A percentile compares a stretch with the other conserved stretches of the same genome.
Conservation (phyloP, 2,888 invertebrate genomes). For the Conchocele bisecta region DNA sequence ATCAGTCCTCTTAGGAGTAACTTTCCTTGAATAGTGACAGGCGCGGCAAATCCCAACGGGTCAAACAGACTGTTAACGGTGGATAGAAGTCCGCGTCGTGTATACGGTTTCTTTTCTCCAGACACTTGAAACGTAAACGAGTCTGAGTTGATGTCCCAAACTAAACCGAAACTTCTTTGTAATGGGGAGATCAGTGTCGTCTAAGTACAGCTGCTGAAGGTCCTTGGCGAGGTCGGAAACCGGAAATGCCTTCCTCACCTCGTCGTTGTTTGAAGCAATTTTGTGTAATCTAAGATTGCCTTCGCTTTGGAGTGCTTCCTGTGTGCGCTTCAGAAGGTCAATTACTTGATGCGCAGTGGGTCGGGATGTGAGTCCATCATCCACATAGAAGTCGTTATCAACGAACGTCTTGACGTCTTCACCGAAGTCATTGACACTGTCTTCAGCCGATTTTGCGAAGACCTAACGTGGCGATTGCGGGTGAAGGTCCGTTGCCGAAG, state of each 20-base stretch:
- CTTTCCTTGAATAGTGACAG: conserved; percentile 50
- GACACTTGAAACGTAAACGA: conserved; percentile 31
- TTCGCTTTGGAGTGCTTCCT: conserved; percentile 20
- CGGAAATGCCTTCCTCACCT: background rate
- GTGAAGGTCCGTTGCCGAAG: conserved; percentile 59
- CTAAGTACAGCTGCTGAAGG: background rate
- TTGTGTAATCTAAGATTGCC: conserved; percentile 55
- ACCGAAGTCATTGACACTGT: conserved; percentile 6
- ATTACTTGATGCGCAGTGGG: conserved; percentile 29
- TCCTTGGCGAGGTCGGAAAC: background rate
- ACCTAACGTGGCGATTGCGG: conserved; percentile 53
- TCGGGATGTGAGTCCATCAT: conserved; percentile 52
- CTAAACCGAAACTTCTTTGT: background rate
- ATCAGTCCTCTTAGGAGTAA: conserved; percentile 40
- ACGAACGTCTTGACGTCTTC: conserved; percentile 44
- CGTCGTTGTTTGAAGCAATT: conserved; percentile 48
- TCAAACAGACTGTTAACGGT: conserved; percentile 50
- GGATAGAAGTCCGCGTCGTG: conserved; percentile 47
- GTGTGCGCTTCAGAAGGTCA: conserved; percentile 46
- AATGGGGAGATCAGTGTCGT: background rate
- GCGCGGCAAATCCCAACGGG: conserved; percentile 51
- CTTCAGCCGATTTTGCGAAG: conserved; percentile 31
- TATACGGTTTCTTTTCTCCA: conserved; percentile 33
- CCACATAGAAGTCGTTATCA: conserved; percentile 53
- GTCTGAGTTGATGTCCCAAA: conserved; percentile 45